Evolutionary conservation across 2,888 invertebrate species (phyloP).

Genomic region (Charanyca ferruginea): DNA sequence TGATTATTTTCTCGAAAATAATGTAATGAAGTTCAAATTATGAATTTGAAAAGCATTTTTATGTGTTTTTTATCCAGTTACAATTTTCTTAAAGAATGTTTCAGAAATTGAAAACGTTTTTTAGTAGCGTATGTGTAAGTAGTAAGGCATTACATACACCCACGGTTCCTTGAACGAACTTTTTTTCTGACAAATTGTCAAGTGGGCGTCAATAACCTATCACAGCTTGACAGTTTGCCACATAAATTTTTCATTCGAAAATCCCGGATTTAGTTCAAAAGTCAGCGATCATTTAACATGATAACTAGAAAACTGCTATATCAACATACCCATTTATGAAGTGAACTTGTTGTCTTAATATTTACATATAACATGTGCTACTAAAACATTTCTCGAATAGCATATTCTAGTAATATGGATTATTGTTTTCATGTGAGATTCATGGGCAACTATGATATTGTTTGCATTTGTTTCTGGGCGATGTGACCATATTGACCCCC

Average conservation of each 20-base stretch:
- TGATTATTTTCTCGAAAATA: constrained; percentile 65
- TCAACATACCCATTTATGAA: no score
- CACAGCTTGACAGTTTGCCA: no score
- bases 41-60: constrained; percentile 48
- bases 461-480: constrained; percentile 46
- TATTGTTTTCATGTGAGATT: constrained; percentile 40
- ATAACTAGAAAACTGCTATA: neutral
- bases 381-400: neutral
- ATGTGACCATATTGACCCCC: constrained; percentile 47
- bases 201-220: no score
- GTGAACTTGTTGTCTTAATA: neutral
- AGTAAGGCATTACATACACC: no score
- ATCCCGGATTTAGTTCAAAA: no score
- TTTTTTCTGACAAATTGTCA: no score
- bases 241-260: no score
- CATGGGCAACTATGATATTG: constrained; percentile 42
- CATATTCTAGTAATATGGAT: constrained; percentile 28
- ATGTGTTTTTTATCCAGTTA: constrained; percentile 33
- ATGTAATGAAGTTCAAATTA: constrained; percentile 62
- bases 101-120: constrained; percentile 5
- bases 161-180: no score
- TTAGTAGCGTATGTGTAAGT: constrained; percentile 3
- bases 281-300: no score
- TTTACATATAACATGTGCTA: neutral
- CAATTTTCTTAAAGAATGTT: constrained; percentile 24